phyloP scores from a whole-genome alignment of 2,113 vertebrate genomes.

The Xiphophorus hellerii region DNA sequence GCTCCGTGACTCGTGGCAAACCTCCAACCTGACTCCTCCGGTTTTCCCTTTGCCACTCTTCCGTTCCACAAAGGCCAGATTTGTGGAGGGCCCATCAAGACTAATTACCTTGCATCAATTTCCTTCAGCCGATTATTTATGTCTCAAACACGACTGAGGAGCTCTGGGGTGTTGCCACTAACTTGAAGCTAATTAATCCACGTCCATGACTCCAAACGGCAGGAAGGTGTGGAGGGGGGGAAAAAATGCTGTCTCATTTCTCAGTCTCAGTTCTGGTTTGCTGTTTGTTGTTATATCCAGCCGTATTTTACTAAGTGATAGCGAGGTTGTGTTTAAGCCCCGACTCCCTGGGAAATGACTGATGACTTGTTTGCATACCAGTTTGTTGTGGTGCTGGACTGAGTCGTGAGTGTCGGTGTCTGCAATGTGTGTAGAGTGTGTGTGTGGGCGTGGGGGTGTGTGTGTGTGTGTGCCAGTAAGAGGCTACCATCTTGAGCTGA shows the following conservation, averaged over 20 bases:
- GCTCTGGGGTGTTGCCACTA: background rate
- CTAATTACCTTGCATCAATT: background rate
- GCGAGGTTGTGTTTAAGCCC: background rate
- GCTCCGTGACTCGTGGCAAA: no score
- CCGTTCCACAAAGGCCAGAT: no score
- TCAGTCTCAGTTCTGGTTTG: background rate
- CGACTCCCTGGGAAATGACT: no score
- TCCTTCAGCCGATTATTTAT: slow-evolving; percentile 1
- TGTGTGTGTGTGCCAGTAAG: slow-evolving; percentile 23
- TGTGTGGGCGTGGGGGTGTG: slow-evolving; percentile 10
- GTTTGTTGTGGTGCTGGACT: background rate
- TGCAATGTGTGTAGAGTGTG: slow-evolving; percentile 1
- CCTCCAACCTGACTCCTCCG: no score
- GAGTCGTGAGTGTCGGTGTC: background rate
- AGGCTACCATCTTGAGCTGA: slow-evolving; percentile 50
- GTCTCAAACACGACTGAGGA: background rate
- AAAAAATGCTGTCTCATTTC: background rate
- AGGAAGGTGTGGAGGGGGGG: background rate
- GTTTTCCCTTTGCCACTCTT: no score
- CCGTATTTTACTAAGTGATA: background rate
- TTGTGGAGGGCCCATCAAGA: background rate
- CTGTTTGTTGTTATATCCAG: slow-evolving; percentile 24
- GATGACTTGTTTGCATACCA: slow-evolving; percentile 28
- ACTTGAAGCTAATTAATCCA: slow-evolving; percentile 6
- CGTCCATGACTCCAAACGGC: background rate